Base-by-base conservation (phyloP, 2,888 invertebrate species). In the Caenorhabditis plicata region DNA sequence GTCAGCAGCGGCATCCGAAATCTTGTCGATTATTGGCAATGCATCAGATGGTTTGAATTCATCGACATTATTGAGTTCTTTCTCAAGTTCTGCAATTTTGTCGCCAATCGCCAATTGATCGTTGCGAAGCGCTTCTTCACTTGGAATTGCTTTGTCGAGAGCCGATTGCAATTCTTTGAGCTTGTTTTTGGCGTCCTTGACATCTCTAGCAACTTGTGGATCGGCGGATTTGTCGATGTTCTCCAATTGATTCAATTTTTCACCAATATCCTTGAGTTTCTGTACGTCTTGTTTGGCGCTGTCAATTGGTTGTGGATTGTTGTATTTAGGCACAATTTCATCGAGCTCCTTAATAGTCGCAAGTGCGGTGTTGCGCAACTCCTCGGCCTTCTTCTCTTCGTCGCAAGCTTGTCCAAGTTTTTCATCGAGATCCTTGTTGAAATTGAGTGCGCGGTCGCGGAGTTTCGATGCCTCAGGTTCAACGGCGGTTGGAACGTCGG, bases 361-460 rank as follows among this genome's bases (percentile, higher is more conserved):
- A 33, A 38, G 54, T 22, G 63, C 44, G 32, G 47, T 27, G 17
- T 51, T 48, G 35, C 52, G 48, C 38, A 57, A 45, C 9, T 63
- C 62, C 17, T 62, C 47, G 22, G 45, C 50, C 9, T 40, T 49
- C 26, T 47, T 43, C 43, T 47, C 44, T 27, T 48, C 40, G 11
- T 42, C 46, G 25, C 15, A 20, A 31, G 46, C 31, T 39, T 52
- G 41, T 20, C 43, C 31, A 36, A 44, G 29, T 29, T 50, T 50
- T 44, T 54, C 47, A 15, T 54, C 32, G 19, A 52, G 52, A 41
- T 62, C 66, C 33, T 39, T 40, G 20, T 53, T 40, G 23, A 63
- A 31, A n/a, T 54, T 54, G 42, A 35, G 38, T 20, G 40, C 49
- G 17, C 57, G 58, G 11, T 48, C 31, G 27, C 50, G 38, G 20